Conservation (phyloP, 2,113 vertebrate species). For the Osmerus eperlanus region DNA sequence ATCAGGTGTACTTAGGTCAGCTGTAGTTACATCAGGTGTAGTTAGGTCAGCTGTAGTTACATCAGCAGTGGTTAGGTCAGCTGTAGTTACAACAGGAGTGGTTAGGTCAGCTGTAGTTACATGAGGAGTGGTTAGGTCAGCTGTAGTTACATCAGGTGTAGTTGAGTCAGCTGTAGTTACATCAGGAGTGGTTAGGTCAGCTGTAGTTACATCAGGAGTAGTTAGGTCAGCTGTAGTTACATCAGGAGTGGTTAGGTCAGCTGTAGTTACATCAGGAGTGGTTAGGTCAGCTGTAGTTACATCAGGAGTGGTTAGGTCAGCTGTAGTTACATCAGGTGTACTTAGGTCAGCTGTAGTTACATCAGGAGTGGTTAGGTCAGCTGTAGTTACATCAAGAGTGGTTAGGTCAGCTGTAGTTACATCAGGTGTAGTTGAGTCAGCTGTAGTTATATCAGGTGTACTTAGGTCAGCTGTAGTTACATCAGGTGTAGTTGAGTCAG, state of each 20-base stretch:
- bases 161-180: not conserved
- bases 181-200: not conserved
- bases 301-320: not conserved
- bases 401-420: too few relatives aligned
- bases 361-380: too few relatives aligned
- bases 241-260: not conserved
- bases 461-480: too few relatives aligned
- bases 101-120: not conserved
- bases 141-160: not conserved
- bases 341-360: too few relatives aligned
- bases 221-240: not conserved
- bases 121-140: not conserved
- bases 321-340: too few relatives aligned
- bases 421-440: too few relatives aligned
- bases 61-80: not conserved
- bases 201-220: not conserved
- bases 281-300: not conserved
- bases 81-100: not conserved
- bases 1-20: not conserved
- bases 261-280: not conserved
- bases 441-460: too few relatives aligned
- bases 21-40: not conserved
- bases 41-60: constrained; percentile 1
- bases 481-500: too few relatives aligned
- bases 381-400: too few relatives aligned